Evolutionary conservation across 2,888 invertebrate species (phyloP).

Genomic region (Platynereis dumerilii): DNA sequence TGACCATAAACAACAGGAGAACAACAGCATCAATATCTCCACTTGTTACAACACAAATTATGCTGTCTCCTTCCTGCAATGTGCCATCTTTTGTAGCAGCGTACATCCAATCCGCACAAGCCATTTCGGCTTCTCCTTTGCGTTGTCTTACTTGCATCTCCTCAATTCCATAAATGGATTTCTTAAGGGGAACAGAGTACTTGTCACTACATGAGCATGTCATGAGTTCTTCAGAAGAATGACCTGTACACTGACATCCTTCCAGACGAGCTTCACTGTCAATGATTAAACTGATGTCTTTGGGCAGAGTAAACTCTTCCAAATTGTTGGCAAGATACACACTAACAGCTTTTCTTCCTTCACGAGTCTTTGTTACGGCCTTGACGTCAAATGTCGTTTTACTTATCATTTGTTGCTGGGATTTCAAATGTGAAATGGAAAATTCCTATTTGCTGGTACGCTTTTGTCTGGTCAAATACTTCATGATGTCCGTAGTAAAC

Average conservation of each 20-base stretch:
- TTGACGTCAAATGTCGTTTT: neutral
- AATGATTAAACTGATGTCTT: no score
- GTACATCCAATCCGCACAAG: slow-evolving; percentile 6
- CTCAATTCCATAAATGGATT: no score
- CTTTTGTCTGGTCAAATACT: no score
- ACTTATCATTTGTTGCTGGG: slow-evolving; percentile 7
- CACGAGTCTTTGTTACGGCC: no score
- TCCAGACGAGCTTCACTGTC: no score
- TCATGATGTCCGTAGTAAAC: no score
- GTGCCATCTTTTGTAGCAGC: neutral
- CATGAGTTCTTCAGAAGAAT: no score
- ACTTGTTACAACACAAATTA: neutral
- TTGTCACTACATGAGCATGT: no score
- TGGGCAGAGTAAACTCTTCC: no score
- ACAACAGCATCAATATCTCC: slow-evolving; percentile 4
- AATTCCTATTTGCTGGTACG: neutral
- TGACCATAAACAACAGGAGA: neutral
- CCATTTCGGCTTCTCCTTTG: slow-evolving; percentile 14
- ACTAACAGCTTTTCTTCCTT: slow-evolving; percentile 4
- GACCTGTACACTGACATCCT: no score
- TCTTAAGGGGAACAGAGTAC: no score
- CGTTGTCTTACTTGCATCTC: no score
- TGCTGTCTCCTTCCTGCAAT: neutral
- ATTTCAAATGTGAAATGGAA: slow-evolving; percentile 4
- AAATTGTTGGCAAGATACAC: neutral